Conservation (phyloP, 2,113 vertebrate genomes). For the Hepsetus odoe region DNA sequence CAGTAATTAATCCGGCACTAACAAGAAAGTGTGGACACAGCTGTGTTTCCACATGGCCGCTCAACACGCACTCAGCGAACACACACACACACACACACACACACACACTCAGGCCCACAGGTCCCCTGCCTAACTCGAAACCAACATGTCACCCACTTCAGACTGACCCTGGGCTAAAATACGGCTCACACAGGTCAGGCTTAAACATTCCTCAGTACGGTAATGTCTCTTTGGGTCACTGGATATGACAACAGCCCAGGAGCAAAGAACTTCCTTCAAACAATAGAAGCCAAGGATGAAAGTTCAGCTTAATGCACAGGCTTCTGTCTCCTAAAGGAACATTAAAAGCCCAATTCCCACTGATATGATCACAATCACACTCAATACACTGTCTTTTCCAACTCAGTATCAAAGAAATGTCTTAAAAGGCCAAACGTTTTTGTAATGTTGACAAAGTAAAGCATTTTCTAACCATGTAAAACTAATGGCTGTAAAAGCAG, state of each 20-base stretch:
- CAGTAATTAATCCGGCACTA: conserved; percentile 58
- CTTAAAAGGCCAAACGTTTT: no score
- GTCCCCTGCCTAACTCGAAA: neutral
- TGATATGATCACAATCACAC: neutral
- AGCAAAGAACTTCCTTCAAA: neutral
- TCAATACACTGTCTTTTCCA: neutral
- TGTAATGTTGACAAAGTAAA: no score
- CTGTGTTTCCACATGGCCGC: conserved; percentile 53
- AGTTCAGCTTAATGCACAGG: neutral
- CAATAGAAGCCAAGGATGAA: neutral
- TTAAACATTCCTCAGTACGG: neutral
- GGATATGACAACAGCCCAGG: neutral
- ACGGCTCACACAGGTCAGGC: neutral
- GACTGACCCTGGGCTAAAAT: neutral
- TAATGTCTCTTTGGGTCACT: neutral
- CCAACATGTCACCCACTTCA: neutral
- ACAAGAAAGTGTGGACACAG: conserved; percentile 56
- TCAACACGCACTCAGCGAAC: neutral
- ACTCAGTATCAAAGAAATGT: no score
- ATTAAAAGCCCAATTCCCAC: neutral
- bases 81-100: no score
- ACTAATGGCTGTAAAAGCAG: no score
- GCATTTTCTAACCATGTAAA: no score
- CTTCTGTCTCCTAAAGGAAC: neutral
- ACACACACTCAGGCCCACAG: neutral